Evolutionary conservation across 1,140 invertebrate species (phyloP), one percentile per base, ranked within the genome.

Genomic region (Phymorhynchus buccinoides): DNA sequence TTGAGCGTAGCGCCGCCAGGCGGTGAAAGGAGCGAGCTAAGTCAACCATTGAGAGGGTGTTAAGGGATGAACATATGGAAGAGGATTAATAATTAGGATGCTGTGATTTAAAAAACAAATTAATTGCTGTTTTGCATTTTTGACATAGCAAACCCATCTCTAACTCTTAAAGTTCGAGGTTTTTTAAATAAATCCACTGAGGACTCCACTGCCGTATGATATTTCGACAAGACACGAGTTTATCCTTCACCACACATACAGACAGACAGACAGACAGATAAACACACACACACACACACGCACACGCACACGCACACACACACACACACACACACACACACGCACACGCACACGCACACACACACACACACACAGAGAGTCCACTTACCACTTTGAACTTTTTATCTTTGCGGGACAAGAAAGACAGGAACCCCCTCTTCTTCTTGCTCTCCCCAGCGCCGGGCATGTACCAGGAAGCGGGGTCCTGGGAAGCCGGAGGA

Each of bases 361-460:
- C 30, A 73, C 68, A 73, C 68, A 73, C 30, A 73, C 68, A 35
- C 30, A 73, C 68, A 73, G 30, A 37, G 1, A 73, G 1, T 1
- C 1, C 30, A 88, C 90, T 87, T 86, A 91, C 91, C 66, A 88
- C 42, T 86, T 88, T 90, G 37, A 89, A 90, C 82, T 90, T 91
- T 37, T 90, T 90, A 42, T 91, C 89, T 80, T 91, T 92, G 77
- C 91, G 91, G 7, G 84, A 79, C 18, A 91, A 85, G 86, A 92
- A 90, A 1, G 90, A 91, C 39, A 92, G 89, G 86, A 92, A 92
- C 9, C 91, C 90, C 81, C 87, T 87, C 77, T 92, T 92, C 56
- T 90, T 90, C 86, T 90, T 92, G n/a, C 71, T 83, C 62, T 91
- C 90, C 3, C 85, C 88, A 0, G 86, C 83, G 14, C 83, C 75